These are phyloP conservation scores for Bombus pascuorum DNA, from an alignment of 1,140 invertebrate species.

Conservation along the genomic window DNA sequence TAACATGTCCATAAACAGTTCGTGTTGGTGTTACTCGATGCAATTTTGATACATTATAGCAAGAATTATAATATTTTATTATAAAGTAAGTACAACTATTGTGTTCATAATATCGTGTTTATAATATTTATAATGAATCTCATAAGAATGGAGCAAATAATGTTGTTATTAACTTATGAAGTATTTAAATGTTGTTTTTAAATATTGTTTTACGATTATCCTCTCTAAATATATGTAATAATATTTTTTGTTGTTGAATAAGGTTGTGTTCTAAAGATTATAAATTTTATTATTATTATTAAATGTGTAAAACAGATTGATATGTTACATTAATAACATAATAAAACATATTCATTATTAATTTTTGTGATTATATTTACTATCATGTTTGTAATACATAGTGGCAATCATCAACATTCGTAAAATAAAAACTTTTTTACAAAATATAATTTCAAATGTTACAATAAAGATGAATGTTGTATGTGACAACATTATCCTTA, in stretches of 20 bases:
- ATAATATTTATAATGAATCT: not conserved
- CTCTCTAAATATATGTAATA: not conserved
- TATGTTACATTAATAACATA: not conserved
- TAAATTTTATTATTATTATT: not conserved
- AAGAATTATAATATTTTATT: conserved; percentile 42
- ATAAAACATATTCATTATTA: not conserved
- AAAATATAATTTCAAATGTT: not conserved
- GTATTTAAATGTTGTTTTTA: not conserved
- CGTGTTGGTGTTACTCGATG: conserved; percentile 28
- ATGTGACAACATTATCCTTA: not conserved
- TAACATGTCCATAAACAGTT: conserved; percentile 45
- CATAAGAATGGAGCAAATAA: not conserved
- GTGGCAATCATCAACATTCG: not conserved
- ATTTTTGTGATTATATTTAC: not conserved
- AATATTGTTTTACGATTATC: not conserved
- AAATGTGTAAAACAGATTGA: not conserved
- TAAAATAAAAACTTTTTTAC: not conserved
- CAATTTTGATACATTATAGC: conserved; percentile 44
- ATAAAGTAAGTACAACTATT: conserved; percentile 43
- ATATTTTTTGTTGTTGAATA: not conserved
- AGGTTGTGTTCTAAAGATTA: not conserved
- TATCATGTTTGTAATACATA: not conserved
- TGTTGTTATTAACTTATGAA: not conserved
- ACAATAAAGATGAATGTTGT: not conserved
- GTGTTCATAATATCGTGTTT: not conserved